phyloP scores from a whole-genome alignment of 2,113 vertebrate species.

The Dissostichus mawsoni region DNA sequence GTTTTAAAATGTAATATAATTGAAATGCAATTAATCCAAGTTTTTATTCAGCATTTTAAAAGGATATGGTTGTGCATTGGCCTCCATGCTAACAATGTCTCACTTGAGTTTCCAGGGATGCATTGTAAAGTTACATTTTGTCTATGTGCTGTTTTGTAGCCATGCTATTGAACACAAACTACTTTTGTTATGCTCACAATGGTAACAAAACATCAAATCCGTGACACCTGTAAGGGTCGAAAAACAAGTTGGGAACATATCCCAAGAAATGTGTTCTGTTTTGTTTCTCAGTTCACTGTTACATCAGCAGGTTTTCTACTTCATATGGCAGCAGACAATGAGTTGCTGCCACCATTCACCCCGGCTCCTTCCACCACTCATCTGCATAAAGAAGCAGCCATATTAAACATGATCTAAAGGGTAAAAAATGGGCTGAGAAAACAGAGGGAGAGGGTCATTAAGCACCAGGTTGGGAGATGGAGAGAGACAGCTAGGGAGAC shows the following conservation, averaged over 20 bases:
- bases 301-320: background rate
- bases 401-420: conserved; percentile 71
- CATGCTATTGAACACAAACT: background rate
- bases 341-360: background rate
- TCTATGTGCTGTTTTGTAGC: background rate
- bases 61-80: background rate
- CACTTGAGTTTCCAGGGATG: background rate
- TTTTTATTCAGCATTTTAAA: background rate
- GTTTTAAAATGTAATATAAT: background rate
- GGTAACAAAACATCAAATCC: conserved; percentile 26
- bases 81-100: background rate
- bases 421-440: conserved; percentile 74
- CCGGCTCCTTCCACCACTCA: conserved; percentile 27
- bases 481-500: conserved; percentile 72
- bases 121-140: background rate
- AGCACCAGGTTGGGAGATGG: conserved; percentile 76
- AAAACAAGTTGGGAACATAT: background rate
- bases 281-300: conserved; percentile 9
- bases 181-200: background rate
- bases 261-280: background rate
- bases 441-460: conserved; percentile 80
- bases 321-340: conserved; percentile 13
- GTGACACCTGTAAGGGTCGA: background rate
- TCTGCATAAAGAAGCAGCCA: conserved; percentile 61
- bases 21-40: background rate